Base-by-base conservation (phyloP, 1,140 invertebrate genomes). In the Drosophila quadrilineata region DNA sequence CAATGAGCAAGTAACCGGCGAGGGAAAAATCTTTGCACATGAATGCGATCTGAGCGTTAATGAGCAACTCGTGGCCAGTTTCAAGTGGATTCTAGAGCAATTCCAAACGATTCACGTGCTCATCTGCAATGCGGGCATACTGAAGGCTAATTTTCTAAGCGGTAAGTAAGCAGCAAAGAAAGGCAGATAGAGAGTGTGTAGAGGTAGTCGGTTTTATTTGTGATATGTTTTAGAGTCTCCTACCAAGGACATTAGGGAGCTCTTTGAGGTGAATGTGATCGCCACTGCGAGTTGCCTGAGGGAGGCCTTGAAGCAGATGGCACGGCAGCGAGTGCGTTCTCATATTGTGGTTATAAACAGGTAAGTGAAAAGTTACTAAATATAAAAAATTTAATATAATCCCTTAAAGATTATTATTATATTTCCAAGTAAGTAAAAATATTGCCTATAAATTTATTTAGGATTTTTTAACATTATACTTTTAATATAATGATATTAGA, bases 201-300 rank as follows among this genome's bases (percentile, higher is more conserved):
- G n/a, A n/a, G n/a, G n/a, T n/a, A n/a, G n/a, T n/a, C n/a, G n/a
- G n/a, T n/a, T n/a, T n/a, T n/a, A n/a, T n/a, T 6, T 21, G 6
- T 2, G 0, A 0, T 24, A 4, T 12, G 1, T 6, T 2, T 21
- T 22, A 89, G 88, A 89, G 35, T 88, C 84, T 1, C 10, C 71
- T 1, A 76, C 75, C 2, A 74, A 82, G 57, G 88, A 89, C 12
- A 76, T 89, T 4, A 86, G 75, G 62, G 75, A 87, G 24, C 59
- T 89, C 0, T 85, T 93, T 26, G 91, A 93, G 62, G 90, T 93
- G 2, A 94, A 94, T 88, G 92, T 94, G 2, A 71, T 93, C 3
- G 92, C 89, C 1, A 80, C 93, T 2, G 90, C 90, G 31, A 88
- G 92, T 10, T 93, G 92, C 45, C 90, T 92, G 3, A 88, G 91